Conservation (phyloP, 2,888 invertebrate species). For the Machimus atricapillus region DNA sequence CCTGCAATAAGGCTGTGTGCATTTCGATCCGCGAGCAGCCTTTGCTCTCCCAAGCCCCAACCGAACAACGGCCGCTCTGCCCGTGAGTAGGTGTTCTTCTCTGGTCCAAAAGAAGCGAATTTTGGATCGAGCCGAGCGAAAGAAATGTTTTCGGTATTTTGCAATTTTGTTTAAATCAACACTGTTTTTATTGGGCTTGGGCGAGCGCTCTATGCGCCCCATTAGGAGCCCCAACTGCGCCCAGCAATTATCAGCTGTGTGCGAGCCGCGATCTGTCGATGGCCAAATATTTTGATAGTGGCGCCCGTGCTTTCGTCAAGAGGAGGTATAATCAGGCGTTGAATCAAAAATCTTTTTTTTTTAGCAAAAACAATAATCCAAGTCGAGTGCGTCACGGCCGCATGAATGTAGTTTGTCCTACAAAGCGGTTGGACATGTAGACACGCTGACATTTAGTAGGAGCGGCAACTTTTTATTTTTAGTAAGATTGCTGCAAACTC, state of each 20-base stretch:
- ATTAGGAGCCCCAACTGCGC: background rate
- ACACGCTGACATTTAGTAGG: background rate
- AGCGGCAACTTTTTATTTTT: background rate
- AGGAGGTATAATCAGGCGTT: background rate
- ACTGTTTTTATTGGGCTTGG: background rate
- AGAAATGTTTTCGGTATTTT: background rate
- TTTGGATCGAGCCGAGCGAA: background rate
- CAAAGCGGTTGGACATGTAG: background rate
- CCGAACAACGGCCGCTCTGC: background rate
- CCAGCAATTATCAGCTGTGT: background rate
- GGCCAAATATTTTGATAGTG: background rate
- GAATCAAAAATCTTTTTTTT: background rate
- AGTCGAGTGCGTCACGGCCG: background rate
- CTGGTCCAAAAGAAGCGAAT: background rate
- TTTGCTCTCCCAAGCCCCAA: background rate
- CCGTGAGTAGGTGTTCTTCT: background rate
- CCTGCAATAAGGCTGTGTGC: slow-evolving; percentile 12
- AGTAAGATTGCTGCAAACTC: background rate
- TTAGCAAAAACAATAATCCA: background rate
- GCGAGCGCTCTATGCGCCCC: background rate
- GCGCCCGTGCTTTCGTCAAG: background rate
- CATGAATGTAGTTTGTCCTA: background rate
- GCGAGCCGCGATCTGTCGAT: background rate
- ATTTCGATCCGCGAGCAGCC: background rate
- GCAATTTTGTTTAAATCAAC: background rate